Evolutionary conservation across 2,113 vertebrate species (phyloP).

Genomic region (Gallinago undulata): DNA sequence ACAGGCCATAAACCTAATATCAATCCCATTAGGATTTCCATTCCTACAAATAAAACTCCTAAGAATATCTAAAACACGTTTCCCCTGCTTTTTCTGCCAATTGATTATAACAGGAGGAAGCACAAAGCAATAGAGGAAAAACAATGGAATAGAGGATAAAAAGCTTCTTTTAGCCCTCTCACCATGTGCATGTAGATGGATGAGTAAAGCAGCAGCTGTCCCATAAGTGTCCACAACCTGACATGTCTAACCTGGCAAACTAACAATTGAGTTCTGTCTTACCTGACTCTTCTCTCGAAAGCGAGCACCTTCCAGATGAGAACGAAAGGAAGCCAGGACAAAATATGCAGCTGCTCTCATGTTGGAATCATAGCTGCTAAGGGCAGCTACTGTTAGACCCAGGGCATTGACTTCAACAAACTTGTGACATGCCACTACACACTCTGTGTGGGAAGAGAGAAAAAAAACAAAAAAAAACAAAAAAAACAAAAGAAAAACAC

Average conservation of each 20-base stretch:
- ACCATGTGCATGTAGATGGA: accelerated
- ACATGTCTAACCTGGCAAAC: not conserved
- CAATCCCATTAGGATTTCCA: not conserved
- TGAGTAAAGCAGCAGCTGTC: not conserved
- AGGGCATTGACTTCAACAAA: conserved; percentile 89
- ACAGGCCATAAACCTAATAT: not conserved
- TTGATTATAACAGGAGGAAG: not conserved
- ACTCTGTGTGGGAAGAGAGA: conserved; percentile 73
- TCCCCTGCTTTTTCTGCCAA: not conserved
- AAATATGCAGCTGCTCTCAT: conserved; percentile 84
- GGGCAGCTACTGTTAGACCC: conserved; percentile 82
- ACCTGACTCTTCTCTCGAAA: conserved; percentile 90
- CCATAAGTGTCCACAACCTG: accelerated
- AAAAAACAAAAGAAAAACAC: not conserved
- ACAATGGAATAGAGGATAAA: not conserved
- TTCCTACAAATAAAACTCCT: not conserved
- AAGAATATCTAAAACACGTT: not conserved
- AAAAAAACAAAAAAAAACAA: no score
- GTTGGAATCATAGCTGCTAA: conserved; percentile 91
- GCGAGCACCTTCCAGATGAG: conserved; percentile 86
- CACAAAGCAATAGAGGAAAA: not conserved
- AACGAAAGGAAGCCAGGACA: conserved; percentile 84
- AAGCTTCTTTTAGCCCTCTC: not conserved
- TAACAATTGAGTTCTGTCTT: not conserved
- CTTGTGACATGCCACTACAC: conserved; percentile 88